These are phyloP conservation scores for Carassius auratus DNA, from an alignment of 2,113 vertebrate genomes.

Conservation along the genomic window DNA sequence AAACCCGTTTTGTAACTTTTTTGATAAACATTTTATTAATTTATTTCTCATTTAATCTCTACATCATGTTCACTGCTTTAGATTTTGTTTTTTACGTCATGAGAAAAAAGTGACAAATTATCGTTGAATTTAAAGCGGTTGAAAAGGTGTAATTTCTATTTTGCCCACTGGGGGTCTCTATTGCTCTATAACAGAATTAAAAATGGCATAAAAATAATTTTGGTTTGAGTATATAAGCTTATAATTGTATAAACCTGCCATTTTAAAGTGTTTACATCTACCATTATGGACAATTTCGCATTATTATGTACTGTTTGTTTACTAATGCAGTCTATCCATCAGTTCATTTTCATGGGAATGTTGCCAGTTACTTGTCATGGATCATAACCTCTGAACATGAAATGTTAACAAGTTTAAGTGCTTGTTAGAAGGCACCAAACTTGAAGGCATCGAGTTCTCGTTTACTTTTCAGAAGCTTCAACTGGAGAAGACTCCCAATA, in stretches of 20 bases:
- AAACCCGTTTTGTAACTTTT: constrained; percentile 1
- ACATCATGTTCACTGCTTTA: neutral
- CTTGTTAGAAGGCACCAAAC: neutral
- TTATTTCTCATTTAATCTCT: constrained; percentile 6
- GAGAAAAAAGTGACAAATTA: neutral
- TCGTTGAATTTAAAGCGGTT: neutral
- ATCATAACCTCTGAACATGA: neutral
- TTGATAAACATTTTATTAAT: constrained; percentile 9
- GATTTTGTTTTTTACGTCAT: neutral
- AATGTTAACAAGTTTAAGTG: constrained; percentile 21
- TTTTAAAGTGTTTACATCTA: constrained; percentile 10
- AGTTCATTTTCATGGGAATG: neutral
- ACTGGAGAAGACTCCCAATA: neutral
- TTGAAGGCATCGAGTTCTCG: neutral
- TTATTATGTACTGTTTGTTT: neutral
- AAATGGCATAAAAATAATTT: neutral
- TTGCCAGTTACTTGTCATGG: neutral
- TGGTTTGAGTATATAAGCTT: neutral
- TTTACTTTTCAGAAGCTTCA: neutral
- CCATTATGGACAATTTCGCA: neutral
- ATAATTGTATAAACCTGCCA: neutral
- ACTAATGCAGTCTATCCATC: neutral
- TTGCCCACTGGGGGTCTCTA: constrained; percentile 25
- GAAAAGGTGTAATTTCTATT: neutral
- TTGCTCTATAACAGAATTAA: constrained; percentile 19